Conservation (phyloP, 2,113 vertebrate species). For the Vulpes vulpes region DNA sequence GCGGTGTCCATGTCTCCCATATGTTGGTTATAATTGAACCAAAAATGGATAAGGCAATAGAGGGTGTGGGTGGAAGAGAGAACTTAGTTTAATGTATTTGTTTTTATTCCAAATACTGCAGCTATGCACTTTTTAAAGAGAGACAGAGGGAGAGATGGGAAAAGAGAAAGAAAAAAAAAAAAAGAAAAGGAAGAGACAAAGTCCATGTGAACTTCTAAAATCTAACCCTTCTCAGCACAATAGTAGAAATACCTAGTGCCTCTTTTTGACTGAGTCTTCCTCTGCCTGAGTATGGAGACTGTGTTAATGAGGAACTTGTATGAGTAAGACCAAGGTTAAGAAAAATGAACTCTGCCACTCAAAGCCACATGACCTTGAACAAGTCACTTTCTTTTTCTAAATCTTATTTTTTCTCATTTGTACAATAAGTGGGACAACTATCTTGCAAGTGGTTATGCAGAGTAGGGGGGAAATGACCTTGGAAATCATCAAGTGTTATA, state of each 20-base stretch:
- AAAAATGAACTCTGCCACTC: neutral
- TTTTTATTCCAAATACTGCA: neutral
- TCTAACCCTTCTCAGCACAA: neutral
- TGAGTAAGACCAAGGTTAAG: neutral
- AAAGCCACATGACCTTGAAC: neutral
- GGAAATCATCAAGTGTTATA: neutral
- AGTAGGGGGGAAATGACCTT: neutral
- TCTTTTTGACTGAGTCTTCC: neutral
- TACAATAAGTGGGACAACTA: neutral
- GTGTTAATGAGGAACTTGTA: neutral
- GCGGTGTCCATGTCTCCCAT: neutral
- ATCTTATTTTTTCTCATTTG: slow-evolving; percentile 28
- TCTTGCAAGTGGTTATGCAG: neutral
- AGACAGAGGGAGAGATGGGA: neutral
- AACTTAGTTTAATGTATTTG: slow-evolving; percentile 39
- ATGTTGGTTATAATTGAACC: slow-evolving; percentile 9
- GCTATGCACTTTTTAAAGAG: neutral
- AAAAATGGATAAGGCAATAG: slow-evolving; percentile 43
- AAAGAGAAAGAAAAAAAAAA: neutral
- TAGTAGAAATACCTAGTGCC: neutral
- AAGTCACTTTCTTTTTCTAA: neutral
- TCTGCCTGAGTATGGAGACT: neutral
- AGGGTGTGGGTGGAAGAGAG: neutral
- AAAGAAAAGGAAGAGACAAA: neutral
- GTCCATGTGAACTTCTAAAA: neutral